Conservation (phyloP, 2,888 invertebrate species). For the Polydrusus cervinus region DNA sequence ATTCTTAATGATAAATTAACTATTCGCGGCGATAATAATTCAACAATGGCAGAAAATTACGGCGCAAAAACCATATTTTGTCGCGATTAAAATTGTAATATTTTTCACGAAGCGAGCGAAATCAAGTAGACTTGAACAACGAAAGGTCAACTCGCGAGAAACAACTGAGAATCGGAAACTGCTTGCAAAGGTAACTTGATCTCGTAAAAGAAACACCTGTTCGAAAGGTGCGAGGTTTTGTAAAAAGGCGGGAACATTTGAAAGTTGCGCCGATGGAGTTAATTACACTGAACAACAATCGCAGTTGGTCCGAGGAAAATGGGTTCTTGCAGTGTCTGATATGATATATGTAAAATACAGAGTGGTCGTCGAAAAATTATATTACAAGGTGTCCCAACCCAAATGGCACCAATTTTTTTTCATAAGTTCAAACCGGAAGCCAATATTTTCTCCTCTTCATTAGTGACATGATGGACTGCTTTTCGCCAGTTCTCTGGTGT, state of each 20-base stretch:
- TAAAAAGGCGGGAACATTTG: slow-evolving; percentile 61
- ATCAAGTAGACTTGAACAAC: slow-evolving; percentile 39
- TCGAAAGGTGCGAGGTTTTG: slow-evolving; percentile 56
- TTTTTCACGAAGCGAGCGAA: slow-evolving; percentile 34
- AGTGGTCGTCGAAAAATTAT: not conserved
- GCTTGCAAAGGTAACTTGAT: slow-evolving; percentile 68
- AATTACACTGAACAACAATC: not conserved
- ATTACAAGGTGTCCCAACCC: too few species aligned
- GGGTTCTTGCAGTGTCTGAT: not conserved
- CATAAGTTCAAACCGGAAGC: too few species aligned
- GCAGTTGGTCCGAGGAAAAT: not conserved
- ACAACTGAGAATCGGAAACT: slow-evolving; percentile 66
- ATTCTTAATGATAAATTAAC: not conserved
- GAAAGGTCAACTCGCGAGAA: slow-evolving; percentile 66
- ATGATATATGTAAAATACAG: not conserved
- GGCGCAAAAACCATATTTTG: slow-evolving; percentile 34
- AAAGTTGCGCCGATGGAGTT: slow-evolving; percentile 45
- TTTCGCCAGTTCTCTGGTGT: too few species aligned
- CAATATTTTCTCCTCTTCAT: too few species aligned
- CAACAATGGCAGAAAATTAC: slow-evolving; percentile 14
- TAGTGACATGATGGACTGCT: too few species aligned
- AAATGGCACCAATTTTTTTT: too few species aligned
- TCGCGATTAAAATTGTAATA: slow-evolving; percentile 25
- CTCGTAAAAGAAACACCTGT: slow-evolving; percentile 64
- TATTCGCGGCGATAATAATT: not conserved